Percentiles rank a stretch among this genome's conserved stretches.
Evolutionary conservation across 2,113 vertebrate species (phyloP).

Genomic region (Thalassarche chlororhynchos): DNA sequence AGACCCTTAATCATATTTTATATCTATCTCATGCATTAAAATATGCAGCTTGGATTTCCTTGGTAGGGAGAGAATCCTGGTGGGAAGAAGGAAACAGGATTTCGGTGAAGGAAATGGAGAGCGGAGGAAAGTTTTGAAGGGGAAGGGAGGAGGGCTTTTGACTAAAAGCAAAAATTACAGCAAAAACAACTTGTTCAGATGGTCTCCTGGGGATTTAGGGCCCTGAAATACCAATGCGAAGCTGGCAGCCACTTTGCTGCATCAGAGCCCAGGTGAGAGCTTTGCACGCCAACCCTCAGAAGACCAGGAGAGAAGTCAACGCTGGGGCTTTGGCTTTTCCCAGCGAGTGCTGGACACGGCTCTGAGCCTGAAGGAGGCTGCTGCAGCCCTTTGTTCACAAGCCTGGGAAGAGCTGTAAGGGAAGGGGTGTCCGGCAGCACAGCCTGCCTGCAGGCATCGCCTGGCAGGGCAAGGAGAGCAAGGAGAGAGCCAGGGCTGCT

Average conservation of each 20-base stretch:
- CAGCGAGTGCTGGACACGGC: accelerated
- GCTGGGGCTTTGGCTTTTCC: not conserved
- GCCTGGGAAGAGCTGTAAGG: not conserved
- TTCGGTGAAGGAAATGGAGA: not conserved
- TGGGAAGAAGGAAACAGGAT: not conserved
- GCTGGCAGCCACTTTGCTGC: not conserved
- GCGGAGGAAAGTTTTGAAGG: not conserved
- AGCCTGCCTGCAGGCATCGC: not conserved
- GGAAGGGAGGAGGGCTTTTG: not conserved
- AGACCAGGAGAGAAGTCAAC: not conserved
- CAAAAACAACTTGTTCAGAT: not conserved
- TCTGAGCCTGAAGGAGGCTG: not conserved
- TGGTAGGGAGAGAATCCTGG: not conserved
- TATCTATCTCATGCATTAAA: not conserved
- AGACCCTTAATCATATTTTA: not conserved
- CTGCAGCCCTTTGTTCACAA: not conserved
- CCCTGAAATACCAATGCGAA: not conserved
- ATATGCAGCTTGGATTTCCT: not conserved
- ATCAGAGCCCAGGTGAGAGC: not conserved
- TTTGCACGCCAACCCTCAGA: not conserved
- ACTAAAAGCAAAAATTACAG: not conserved
- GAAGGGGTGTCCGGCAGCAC: not conserved
- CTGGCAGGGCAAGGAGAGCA: not conserved
- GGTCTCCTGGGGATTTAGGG: not conserved
- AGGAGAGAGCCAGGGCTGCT: not conserved